Conservation (phyloP, 2,888 invertebrate species). For the Sminthurinus aureus region DNA sequence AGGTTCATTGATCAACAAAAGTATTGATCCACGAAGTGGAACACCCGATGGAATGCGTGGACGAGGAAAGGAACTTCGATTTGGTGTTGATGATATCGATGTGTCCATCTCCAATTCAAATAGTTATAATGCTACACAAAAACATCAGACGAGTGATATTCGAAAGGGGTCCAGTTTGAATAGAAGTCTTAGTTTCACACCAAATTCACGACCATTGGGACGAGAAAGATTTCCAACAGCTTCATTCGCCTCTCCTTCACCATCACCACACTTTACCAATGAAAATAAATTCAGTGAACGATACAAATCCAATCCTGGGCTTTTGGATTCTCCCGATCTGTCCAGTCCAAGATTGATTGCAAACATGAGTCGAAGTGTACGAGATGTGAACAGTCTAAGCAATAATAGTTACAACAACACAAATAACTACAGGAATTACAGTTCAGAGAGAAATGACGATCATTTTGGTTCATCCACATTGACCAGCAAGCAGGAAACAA, state of each 20-base stretch:
- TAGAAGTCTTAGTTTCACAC: slow-evolving; percentile 59
- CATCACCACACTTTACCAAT: slow-evolving; percentile 37
- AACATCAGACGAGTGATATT: slow-evolving; percentile 42
- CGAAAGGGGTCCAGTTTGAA: slow-evolving; percentile 49
- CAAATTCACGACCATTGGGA: slow-evolving; percentile 44
- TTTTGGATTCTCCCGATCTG: slow-evolving; percentile 76
- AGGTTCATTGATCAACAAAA: slow-evolving; percentile 48
- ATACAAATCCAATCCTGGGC: slow-evolving; percentile 80
- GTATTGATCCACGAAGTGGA: slow-evolving; percentile 31
- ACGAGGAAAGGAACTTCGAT: slow-evolving; percentile 54
- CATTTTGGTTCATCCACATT: slow-evolving; percentile 33
- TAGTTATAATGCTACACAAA: slow-evolving; percentile 29
- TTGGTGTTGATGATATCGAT: slow-evolving; percentile 59
- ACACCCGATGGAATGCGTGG: slow-evolving; percentile 29
- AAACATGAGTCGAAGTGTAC: slow-evolving; percentile 82
- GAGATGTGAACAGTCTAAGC: slow-evolving; percentile 68
- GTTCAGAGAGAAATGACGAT: slow-evolving; percentile 25
- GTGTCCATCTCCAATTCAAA: slow-evolving; percentile 59
- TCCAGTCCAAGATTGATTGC: slow-evolving; percentile 88
- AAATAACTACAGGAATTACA: slow-evolving; percentile 34
- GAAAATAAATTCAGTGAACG: slow-evolving; percentile 50
- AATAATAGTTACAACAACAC: slow-evolving; percentile 21
- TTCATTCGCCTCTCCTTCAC: background rate
- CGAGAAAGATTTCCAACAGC: slow-evolving; percentile 31
- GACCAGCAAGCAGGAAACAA: slow-evolving; percentile 24